Evolutionary conservation across 2,113 vertebrate genomes (phyloP).

Genomic region (Petaurus breviceps): DNA sequence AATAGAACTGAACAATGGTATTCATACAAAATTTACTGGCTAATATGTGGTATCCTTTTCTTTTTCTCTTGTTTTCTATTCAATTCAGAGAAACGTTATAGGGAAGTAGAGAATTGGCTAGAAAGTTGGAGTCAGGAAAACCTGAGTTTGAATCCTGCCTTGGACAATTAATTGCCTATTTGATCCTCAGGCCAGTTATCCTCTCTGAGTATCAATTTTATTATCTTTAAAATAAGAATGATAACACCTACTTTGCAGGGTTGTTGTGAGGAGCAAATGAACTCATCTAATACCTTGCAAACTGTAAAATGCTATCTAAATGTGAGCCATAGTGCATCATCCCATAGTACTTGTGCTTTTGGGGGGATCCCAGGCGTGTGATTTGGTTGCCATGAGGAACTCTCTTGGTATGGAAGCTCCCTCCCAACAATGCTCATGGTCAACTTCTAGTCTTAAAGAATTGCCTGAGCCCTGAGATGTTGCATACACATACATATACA

Average conservation of each 20-base stretch:
- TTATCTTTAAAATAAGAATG: not conserved
- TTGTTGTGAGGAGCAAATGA: not conserved
- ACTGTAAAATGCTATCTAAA: not conserved
- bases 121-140: not conserved
- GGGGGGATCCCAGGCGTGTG: not conserved
- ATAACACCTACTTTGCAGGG: not conserved
- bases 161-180: not conserved
- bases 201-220: not conserved
- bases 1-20: constrained; percentile 20
- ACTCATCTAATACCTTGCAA: not conserved
- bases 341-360: not conserved
- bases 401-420: not conserved
- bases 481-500: not conserved
- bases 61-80: not conserved
- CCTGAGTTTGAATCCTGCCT: not conserved
- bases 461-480: not conserved
- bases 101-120: not conserved
- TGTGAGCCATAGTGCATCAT: not conserved
- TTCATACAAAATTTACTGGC: not conserved
- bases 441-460: not conserved
- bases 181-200: not conserved
- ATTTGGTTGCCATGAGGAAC: not conserved
- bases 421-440: not conserved
- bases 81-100: not conserved
- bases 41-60: not conserved